A percentile compares a stretch with the other conserved stretches of the same genome.
phyloP scores from a whole-genome alignment of 2,113 vertebrate genomes.

The Zootoca vivipara region DNA sequence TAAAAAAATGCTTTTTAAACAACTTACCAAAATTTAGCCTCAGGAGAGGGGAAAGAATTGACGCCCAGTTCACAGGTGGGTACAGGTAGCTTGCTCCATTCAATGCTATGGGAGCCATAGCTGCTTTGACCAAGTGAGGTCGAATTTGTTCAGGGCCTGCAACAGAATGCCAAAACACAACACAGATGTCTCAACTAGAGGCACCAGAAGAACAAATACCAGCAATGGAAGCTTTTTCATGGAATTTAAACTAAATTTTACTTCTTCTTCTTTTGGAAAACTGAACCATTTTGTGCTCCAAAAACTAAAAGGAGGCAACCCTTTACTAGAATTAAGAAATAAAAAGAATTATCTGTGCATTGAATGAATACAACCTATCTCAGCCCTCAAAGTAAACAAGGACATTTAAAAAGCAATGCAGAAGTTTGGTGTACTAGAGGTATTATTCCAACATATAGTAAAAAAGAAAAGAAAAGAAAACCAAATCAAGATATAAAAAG shows the following conservation, averaged over 20 bases:
- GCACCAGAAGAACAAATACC: neutral
- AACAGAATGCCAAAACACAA: slow-evolving; percentile 21
- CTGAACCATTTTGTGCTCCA: neutral
- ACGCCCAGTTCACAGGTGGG: slow-evolving; percentile 92
- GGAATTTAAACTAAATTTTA: neutral
- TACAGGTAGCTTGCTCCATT: slow-evolving; percentile 85
- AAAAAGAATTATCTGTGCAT: neutral
- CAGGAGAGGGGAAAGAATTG: slow-evolving; percentile 90
- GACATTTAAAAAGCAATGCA: neutral
- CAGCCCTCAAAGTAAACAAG: neutral
- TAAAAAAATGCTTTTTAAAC: neutral
- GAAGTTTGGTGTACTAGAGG: neutral
- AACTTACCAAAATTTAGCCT: slow-evolving; percentile 90
- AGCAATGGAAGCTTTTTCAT: neutral
- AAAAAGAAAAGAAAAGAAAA: neutral
- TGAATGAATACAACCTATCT: neutral
- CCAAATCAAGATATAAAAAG: too few species aligned
- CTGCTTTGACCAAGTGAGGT: slow-evolving; percentile 78
- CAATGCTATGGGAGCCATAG: slow-evolving; percentile 79
- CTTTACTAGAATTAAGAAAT: neutral
- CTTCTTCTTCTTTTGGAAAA: neutral
- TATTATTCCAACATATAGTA: neutral
- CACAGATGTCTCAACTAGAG: neutral
- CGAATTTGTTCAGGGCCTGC: slow-evolving; percentile 85
- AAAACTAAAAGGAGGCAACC: neutral